Conservation (phyloP, 2,797 vertebrate genomes). For the Simalia tracyae region DNA sequence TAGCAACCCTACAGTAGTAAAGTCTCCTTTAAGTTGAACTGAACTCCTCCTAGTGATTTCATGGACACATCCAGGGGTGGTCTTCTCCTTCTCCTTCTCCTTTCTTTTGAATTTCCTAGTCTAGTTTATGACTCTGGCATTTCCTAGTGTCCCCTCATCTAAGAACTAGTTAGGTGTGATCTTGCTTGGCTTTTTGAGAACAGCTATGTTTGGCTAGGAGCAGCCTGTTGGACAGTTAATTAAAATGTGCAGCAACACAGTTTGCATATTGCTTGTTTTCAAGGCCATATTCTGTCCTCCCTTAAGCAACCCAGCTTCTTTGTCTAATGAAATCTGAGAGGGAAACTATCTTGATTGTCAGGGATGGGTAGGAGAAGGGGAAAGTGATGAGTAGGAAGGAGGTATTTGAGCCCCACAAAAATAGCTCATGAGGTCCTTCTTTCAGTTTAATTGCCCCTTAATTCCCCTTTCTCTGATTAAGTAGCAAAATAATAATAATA, state of each 20-base stretch:
- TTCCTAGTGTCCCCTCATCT: no score
- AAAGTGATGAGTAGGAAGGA: constrained; percentile 34
- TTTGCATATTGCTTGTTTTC: constrained; percentile 52
- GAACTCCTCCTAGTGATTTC: neutral
- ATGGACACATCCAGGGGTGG: no score
- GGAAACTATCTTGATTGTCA: constrained; percentile 72
- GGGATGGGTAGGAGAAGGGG: constrained; percentile 61
- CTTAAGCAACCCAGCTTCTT: constrained; percentile 59
- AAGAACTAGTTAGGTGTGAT: neutral
- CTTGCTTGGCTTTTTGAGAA: neutral
- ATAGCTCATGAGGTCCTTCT: constrained; percentile 68
- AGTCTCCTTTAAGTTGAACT: neutral
- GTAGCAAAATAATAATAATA: no score
- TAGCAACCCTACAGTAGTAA: neutral
- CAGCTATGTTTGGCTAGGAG: neutral
- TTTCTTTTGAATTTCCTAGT: no score
- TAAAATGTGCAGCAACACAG: constrained; percentile 38
- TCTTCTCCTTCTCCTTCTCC: rapidly evolving
- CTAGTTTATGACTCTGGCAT: no score
- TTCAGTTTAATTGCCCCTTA: constrained; percentile 69
- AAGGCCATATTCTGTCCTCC: constrained; percentile 45
- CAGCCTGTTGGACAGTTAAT: constrained; percentile 10
- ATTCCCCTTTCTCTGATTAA: constrained; percentile 17
- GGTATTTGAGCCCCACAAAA: constrained; percentile 71
- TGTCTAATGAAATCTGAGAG: constrained; percentile 76